phyloP scores from a whole-genome alignment of 30 jellyfish, hydroid and myxozoan species.

The Aurelia sp. region DNA sequence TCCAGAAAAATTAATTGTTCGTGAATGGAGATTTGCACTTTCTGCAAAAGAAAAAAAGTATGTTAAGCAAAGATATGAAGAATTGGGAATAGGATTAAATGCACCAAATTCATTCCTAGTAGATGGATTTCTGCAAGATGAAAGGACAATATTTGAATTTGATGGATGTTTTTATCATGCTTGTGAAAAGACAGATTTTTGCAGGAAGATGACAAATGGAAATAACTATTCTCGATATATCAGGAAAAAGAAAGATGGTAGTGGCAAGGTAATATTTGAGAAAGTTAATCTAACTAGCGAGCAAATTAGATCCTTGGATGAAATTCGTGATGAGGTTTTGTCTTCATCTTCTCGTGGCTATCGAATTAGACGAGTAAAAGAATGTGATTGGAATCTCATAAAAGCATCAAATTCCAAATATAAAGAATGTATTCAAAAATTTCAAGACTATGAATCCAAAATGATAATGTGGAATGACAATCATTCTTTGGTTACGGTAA shows the following conservation, averaged over 20 bases:
- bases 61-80: not conserved
- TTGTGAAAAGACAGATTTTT: not conserved
- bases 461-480: not conserved
- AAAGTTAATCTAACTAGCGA: no score
- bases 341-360: not conserved
- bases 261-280: no score
- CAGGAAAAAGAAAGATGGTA: not conserved
- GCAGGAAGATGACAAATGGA: not conserved
- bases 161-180: constrained; percentile 37
- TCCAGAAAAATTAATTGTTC: not conserved
- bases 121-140: not conserved
- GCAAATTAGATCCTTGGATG: not conserved
- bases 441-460: not conserved
- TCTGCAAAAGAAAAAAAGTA: not conserved
- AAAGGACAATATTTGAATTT: not conserved
- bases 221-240: no score
- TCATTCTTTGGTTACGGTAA: not conserved
- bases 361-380: not conserved
- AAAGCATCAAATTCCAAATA: no score
- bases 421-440: no score
- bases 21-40: not conserved
- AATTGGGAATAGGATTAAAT: not conserved
- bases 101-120: not conserved
- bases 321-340: not conserved
- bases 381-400: not conserved